These are phyloP conservation scores for Anastatus disparis DNA, from an alignment of 1,140 invertebrate species.

Conservation along the genomic window DNA sequence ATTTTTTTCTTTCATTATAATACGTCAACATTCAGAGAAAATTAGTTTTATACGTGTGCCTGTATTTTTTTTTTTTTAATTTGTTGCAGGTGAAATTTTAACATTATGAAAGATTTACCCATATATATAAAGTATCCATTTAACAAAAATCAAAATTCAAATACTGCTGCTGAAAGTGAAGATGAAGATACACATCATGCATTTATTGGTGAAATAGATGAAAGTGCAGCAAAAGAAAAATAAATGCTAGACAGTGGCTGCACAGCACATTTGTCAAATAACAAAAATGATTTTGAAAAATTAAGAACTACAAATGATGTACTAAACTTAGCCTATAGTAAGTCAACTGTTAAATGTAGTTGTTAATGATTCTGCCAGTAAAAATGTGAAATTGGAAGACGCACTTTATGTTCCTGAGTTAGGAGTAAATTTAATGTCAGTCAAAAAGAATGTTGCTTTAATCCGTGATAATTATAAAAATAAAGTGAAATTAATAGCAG, in stretches of 20 bases:
- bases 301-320: neutral
- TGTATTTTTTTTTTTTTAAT: too few species aligned
- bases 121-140: neutral
- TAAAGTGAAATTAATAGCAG: too few species aligned
- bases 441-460: too few species aligned
- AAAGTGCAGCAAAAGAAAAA: neutral
- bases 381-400: constrained; percentile 22
- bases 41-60: too few species aligned
- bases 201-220: neutral
- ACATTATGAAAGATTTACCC: too few species aligned
- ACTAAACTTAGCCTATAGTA: neutral
- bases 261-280: constrained; percentile 27
- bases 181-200: too few species aligned
- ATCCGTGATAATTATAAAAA: too few species aligned
- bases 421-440: constrained; percentile 43
- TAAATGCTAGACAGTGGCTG: constrained; percentile 32
- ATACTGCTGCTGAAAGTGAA: neutral
- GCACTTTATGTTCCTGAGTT: constrained; percentile 44
- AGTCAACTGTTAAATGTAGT: neutral
- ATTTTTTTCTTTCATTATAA: too few species aligned
- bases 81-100: too few species aligned
- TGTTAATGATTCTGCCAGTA: neutral
- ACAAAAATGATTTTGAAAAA: neutral
- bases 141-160: neutral
- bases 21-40: too few species aligned